Evolutionary conservation across 2,888 invertebrate genomes (phyloP), one percentile per base, ranked within the genome.

Genomic region (Apoderus coryli): DNA sequence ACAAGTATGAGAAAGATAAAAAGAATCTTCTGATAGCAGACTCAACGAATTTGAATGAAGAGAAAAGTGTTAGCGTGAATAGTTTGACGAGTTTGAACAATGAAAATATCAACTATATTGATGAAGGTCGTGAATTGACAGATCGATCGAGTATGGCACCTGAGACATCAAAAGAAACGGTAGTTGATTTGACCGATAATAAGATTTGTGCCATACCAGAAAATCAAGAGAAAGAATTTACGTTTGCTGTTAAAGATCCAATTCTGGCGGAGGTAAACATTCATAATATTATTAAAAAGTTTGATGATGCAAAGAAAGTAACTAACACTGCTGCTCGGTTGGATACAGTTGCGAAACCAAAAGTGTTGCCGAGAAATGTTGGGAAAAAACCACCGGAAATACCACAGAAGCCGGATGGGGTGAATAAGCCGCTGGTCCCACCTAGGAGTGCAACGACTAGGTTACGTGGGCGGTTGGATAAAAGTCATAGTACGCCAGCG

Each of bases 401-500:
- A 11, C 49, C 49, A 6, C 41, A 41, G 13, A 50, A 45, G 36
- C 48, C 47, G 4, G 44, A 44, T 14, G 36, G 38, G 4, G 39
- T 40, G 19, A 40, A 45, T 42, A 56, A 52, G 37, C 54, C 55
- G 3, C 44, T 42, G 7, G 50, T 57, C n/a, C 52, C 55, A 14
- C 57, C 57, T 2, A 46, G 46, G 28, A 48, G 49, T 29, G 42
- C 44, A 4, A 50, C 48, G 3, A 48, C 44, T 1, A 52, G 49
- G 38, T 33, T 50, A 25, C 53, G 66, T 15, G 75, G 73, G 2
- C 67, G 69, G 39, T 59, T 82, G 29, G 82, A 84, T 59, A 82
- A 84, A 58, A 76, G 76, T 45, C 72, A 77, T 53, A 82, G 81
- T 42, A 79, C 81, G n/a, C 82, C 82, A 2, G 78, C 80, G 0